Percentiles rank a stretch among this genome's conserved stretches.
These are phyloP conservation scores for Papilio machaon DNA, from an alignment of 1,140 invertebrate species.

Conservation along the genomic window DNA sequence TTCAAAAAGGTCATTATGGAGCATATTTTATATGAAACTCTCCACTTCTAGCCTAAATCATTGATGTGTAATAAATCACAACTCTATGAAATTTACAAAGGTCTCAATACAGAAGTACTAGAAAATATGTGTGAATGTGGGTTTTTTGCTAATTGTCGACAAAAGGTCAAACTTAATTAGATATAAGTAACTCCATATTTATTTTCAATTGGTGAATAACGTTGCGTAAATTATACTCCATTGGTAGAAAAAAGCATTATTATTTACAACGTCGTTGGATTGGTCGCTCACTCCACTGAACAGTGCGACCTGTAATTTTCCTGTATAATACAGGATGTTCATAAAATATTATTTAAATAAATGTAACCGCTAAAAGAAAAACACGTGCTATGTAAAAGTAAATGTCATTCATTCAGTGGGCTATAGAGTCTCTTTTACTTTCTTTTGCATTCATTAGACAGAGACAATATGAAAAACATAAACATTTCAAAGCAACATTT, in stretches of 20 bases:
- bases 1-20: too few relatives aligned
- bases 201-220: not conserved
- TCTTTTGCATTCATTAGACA: too few relatives aligned
- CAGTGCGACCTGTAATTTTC: conserved; percentile 62
- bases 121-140: not conserved
- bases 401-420: not conserved
- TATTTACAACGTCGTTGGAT: conserved; percentile 62
- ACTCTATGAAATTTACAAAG: not conserved
- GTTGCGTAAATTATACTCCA: conserved; percentile 31
- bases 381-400: not conserved
- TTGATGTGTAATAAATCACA: not conserved
- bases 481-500: too few relatives aligned
- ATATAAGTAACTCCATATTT: not conserved
- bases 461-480: too few relatives aligned
- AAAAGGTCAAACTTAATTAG: conserved; percentile 6
- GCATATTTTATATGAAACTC: too few relatives aligned
- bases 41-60: not conserved
- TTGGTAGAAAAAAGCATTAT: conserved; percentile 56
- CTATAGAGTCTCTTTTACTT: too few relatives aligned
- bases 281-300: conserved; percentile 60
- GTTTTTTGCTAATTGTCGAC: not conserved
- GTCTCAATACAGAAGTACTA: not conserved
- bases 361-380: not conserved
- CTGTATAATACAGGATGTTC: conserved; percentile 54
- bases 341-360: not conserved